Evolutionary conservation across 1,140 invertebrate species (phyloP).

Genomic region (Nymphalis io): DNA sequence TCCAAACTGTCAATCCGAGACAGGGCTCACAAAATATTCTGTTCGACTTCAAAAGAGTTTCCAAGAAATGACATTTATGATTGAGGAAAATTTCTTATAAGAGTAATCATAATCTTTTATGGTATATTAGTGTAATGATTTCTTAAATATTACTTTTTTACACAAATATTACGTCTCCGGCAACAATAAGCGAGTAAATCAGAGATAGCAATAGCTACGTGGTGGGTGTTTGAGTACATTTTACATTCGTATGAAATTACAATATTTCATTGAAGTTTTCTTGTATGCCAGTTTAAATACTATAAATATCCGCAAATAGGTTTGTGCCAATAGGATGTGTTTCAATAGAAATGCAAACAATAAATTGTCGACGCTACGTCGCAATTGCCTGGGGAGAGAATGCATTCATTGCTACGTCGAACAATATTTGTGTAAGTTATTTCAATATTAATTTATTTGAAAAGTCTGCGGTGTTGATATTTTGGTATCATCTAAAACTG

Average conservation of each 20-base stretch:
- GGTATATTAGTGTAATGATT: conserved; percentile 1
- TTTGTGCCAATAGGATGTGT: conserved; percentile 38
- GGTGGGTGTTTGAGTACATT: not conserved
- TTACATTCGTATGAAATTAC: conserved; percentile 11
- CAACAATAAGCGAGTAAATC: not conserved
- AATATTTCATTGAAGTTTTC: conserved; percentile 17
- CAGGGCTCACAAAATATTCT: not conserved
- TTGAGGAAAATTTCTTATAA: not conserved
- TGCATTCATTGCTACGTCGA: conserved; percentile 29
- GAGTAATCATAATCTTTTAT: not conserved
- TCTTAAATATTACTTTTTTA: not conserved
- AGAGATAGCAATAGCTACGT: not conserved
- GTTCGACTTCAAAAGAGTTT: not conserved
- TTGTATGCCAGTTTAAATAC: conserved; percentile 29
- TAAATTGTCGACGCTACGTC: conserved; percentile 35
- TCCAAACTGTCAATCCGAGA: not conserved
- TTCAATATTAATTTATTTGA: conserved; percentile 26
- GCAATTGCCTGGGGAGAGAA: conserved; percentile 34
- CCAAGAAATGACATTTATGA: not conserved
- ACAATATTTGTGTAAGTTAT: conserved; percentile 31
- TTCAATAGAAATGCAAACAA: conserved; percentile 39
- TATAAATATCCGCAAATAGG: conserved; percentile 36
- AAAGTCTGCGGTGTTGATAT: conserved; percentile 2
- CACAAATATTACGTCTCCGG: not conserved
- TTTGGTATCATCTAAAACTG: not conserved